Conservation (phyloP, 2,797 vertebrate species). For the Dicrostonyx torquatus region DNA sequence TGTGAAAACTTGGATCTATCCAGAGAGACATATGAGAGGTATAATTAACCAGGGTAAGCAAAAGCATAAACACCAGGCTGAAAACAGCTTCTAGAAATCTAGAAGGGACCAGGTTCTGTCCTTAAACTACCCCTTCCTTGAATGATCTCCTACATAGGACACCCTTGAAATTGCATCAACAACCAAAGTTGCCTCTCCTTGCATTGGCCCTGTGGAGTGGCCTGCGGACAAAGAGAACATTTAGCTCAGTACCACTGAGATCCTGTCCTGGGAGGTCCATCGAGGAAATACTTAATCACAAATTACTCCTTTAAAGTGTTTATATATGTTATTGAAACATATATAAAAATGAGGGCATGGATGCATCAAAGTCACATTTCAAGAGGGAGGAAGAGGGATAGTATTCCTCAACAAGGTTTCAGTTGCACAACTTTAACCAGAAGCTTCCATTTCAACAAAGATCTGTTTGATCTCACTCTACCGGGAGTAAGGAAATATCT, state of each 20-base stretch:
- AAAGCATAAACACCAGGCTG: constrained; percentile 68
- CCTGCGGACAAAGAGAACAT: not conserved
- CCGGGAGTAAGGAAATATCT: not conserved
- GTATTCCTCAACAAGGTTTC: not conserved
- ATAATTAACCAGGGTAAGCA: constrained; percentile 78
- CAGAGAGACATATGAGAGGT: constrained; percentile 71
- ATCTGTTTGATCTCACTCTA: not conserved
- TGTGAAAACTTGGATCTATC: constrained; percentile 65
- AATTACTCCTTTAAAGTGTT: constrained; percentile 20
- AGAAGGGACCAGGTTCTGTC: constrained; percentile 63
- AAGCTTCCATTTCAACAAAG: constrained; percentile 48
- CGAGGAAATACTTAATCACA: constrained; percentile 25
- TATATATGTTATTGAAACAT: constrained; percentile 35
- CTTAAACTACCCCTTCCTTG: constrained; percentile 72
- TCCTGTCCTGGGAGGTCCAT: not conserved
- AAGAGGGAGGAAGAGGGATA: not conserved
- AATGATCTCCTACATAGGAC: constrained; percentile 43
- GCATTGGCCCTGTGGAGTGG: not conserved
- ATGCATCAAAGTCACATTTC: not conserved
- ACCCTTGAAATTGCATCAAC: constrained; percentile 53
- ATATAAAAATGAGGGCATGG: constrained; percentile 23
- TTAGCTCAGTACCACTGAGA: not conserved
- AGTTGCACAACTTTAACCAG: not conserved
- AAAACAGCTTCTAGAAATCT: constrained; percentile 77
- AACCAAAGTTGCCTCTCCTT: not conserved